Percentiles rank a stretch among this genome's conserved stretches.
phyloP scores from a whole-genome alignment of 2,113 vertebrate genomes.

The Mesoclemmys tuberculata region DNA sequence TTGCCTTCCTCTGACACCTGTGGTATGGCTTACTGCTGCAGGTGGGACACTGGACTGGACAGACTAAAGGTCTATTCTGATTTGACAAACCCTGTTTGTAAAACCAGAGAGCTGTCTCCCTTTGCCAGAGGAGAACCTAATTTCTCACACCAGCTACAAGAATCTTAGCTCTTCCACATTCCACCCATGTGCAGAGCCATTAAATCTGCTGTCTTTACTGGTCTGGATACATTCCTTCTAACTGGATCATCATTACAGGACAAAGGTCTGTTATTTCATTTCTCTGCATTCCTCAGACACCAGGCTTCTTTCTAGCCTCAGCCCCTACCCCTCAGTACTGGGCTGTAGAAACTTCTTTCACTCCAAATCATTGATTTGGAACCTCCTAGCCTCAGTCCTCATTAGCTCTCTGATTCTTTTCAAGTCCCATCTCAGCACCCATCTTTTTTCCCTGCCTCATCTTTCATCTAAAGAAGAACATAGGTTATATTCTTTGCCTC shows the following conservation, averaged over 20 bases:
- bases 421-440: neutral
- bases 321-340: constrained; percentile 54
- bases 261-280: neutral
- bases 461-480: neutral
- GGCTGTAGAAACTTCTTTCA: constrained; percentile 18
- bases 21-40: neutral
- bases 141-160: constrained; percentile 8
- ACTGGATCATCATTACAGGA: neutral
- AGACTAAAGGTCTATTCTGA: neutral
- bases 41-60: neutral
- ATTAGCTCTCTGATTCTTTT: constrained; percentile 26
- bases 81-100: constrained; percentile 24
- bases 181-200: neutral
- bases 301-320: neutral
- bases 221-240: neutral
- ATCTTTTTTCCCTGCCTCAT: constrained; percentile 36
- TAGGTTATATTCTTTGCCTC: neutral
- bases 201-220: neutral
- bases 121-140: constrained; percentile 37
- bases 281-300: neutral
- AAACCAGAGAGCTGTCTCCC: constrained; percentile 18
- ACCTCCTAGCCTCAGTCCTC: constrained; percentile 24
- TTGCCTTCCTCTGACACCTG: neutral
- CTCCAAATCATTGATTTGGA: constrained; percentile 47
- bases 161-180: neutral